Evolutionary conservation across 2,888 invertebrate species (phyloP).

Genomic region (Acleris literana): DNA sequence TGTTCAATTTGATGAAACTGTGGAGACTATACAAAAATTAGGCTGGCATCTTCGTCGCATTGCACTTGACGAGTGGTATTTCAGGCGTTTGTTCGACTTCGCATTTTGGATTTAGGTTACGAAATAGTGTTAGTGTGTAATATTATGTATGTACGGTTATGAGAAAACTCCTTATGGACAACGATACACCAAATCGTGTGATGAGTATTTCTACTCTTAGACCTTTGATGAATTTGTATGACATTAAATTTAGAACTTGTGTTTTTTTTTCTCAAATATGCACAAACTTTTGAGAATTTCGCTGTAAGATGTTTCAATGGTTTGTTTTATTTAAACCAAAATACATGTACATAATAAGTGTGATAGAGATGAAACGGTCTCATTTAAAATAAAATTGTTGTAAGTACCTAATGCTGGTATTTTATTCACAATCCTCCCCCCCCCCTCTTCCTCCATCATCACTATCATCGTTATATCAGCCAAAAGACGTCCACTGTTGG

Average conservation of each 20-base stretch:
- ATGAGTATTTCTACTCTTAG: constrained; percentile 64
- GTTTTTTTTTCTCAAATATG: constrained; percentile 75
- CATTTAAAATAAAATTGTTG: constrained; percentile 83
- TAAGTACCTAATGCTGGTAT: constrained; percentile 62
- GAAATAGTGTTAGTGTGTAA: constrained; percentile 52
- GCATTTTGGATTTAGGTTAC: constrained; percentile 66
- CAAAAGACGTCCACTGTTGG: neutral
- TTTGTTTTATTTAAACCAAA: constrained; percentile 83
- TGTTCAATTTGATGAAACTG: neutral
- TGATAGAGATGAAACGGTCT: constrained; percentile 83
- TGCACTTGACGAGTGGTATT: constrained; percentile 53
- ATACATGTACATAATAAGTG: constrained; percentile 78
- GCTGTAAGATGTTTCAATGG: constrained; percentile 75
- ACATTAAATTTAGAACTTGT: constrained; percentile 67
- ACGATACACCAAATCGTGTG: constrained; percentile 71
- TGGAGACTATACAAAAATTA: neutral
- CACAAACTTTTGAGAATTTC: constrained; percentile 79
- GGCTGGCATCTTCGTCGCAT: constrained; percentile 41
- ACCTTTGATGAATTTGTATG: constrained; percentile 71
- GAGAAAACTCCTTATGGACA: constrained; percentile 51
- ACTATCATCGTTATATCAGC: neutral
- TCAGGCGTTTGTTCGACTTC: constrained; percentile 55
- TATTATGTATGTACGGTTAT: constrained; percentile 57
- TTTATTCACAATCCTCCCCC: constrained; percentile 35
- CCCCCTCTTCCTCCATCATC: neutral